These are phyloP conservation scores for Hydrophis major DNA, from an alignment of 2,797 vertebrate genomes.

Conservation along the genomic window DNA sequence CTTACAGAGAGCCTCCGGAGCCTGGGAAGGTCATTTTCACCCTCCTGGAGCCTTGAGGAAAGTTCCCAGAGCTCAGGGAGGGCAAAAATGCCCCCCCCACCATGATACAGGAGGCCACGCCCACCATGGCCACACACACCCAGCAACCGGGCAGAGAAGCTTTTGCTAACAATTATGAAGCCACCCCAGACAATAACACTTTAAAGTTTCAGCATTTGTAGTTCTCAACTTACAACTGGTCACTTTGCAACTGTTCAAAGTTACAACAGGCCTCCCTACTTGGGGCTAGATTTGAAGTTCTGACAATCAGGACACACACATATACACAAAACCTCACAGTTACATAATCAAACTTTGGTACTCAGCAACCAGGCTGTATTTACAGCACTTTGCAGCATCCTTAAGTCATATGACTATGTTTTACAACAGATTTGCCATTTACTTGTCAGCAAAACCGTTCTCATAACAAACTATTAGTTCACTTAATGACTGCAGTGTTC, in stretches of 20 bases:
- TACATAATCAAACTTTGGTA: not conserved
- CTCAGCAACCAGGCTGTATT: not conserved
- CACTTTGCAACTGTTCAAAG: not conserved
- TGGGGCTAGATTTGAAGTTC: not conserved
- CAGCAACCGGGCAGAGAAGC: too few relatives aligned
- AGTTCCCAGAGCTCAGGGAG: too few relatives aligned
- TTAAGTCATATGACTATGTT: not conserved
- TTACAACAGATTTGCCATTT: not conserved
- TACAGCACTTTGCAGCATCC: not conserved
- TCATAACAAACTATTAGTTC: not conserved
- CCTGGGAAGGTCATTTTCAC: too few relatives aligned
- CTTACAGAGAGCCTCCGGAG: too few relatives aligned
- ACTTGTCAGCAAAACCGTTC: not conserved
- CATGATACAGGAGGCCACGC: too few relatives aligned
- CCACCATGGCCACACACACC: too few relatives aligned
- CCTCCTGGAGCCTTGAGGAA: too few relatives aligned
- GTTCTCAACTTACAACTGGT: not conserved
- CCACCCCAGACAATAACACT: not conserved
- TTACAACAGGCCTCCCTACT: not conserved
- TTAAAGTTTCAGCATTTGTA: not conserved
- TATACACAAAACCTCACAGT: not conserved
- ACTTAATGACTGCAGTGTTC: not conserved
- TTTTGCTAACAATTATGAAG: too few relatives aligned
- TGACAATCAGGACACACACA: not conserved
- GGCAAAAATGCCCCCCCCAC: too few relatives aligned